These are phyloP conservation scores for Heliornis fulica DNA, from an alignment of 2,113 vertebrate species.

Conservation along the genomic window DNA sequence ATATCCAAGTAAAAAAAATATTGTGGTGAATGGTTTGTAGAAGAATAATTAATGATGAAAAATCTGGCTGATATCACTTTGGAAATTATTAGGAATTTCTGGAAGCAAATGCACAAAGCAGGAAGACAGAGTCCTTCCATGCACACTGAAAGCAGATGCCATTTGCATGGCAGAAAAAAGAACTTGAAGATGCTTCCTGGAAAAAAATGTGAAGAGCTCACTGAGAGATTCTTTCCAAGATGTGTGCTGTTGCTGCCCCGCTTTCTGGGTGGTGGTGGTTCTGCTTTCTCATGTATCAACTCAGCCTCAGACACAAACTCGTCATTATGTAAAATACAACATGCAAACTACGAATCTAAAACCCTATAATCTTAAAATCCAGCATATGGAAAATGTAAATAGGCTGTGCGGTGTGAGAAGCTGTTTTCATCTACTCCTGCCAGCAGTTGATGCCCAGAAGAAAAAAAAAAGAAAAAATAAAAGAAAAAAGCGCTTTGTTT, in stretches of 20 bases:
- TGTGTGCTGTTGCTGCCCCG: neutral
- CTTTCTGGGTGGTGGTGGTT: conserved; percentile 53
- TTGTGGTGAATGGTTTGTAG: neutral
- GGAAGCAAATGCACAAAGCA: neutral
- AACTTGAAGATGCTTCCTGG: neutral
- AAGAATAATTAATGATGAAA: neutral
- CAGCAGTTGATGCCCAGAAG: conserved; percentile 54
- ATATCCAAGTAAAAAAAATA: neutral
- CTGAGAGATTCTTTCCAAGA: conserved; percentile 20
- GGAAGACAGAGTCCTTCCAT: neutral
- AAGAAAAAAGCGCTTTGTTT: neutral
- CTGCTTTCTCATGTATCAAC: conserved; percentile 56
- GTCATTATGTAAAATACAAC: conserved; percentile 75
- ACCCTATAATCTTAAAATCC: conserved; percentile 76
- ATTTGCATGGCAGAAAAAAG: neutral
- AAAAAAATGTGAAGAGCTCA: neutral
- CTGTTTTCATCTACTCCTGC: conserved; percentile 58
- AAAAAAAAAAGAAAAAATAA: conserved; percentile 21
- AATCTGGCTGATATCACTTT: neutral
- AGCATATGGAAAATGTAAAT: conserved; percentile 63
- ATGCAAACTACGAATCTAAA: conserved; percentile 69
- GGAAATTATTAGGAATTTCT: neutral
- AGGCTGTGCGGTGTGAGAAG: conserved; percentile 8
- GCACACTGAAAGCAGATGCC: neutral
- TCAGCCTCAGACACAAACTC: conserved; percentile 53